Percentiles rank a stretch among this genome's conserved stretches.
Evolutionary conservation across 2,113 vertebrate species (phyloP).

Genomic region (Eulemur rufifrons): DNA sequence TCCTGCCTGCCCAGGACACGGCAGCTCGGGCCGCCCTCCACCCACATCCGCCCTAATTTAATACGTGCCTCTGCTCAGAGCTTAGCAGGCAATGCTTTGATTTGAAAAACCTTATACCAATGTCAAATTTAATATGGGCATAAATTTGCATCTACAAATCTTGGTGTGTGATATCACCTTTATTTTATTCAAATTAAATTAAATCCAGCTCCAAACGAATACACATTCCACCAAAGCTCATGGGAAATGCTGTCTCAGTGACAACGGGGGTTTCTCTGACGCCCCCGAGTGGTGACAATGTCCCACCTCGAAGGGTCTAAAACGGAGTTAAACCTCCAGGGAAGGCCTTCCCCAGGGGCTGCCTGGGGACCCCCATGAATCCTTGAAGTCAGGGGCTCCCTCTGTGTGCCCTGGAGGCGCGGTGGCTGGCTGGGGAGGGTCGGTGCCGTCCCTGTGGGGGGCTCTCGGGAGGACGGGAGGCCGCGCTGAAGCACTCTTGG

Average conservation of each 20-base stretch:
- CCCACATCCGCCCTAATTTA: neutral
- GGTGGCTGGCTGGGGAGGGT: too few species aligned
- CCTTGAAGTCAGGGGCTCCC: neutral
- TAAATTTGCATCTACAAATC: neutral
- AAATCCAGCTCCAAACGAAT: neutral
- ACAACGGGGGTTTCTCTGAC: neutral
- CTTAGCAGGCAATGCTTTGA: neutral
- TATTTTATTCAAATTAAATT: neutral
- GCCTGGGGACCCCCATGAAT: neutral
- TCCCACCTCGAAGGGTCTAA: neutral
- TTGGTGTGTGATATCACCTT: neutral
- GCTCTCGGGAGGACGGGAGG: neutral
- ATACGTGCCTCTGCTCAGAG: neutral
- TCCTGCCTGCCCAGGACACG: neutral
- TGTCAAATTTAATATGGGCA: neutral
- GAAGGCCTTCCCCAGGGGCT: neutral
- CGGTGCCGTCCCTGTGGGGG: too few species aligned
- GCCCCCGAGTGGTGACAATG: neutral
- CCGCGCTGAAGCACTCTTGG: too few species aligned
- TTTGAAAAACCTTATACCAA: neutral
- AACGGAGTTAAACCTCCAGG: neutral
- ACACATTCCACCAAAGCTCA: neutral
- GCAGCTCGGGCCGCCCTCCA: neutral
- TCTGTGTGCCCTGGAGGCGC: neutral
- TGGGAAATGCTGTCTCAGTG: neutral